Evolutionary conservation across 1,140 invertebrate genomes (phyloP), one percentile per base, ranked within the genome.

Genomic region (Neomicropteryx cornuta): DNA sequence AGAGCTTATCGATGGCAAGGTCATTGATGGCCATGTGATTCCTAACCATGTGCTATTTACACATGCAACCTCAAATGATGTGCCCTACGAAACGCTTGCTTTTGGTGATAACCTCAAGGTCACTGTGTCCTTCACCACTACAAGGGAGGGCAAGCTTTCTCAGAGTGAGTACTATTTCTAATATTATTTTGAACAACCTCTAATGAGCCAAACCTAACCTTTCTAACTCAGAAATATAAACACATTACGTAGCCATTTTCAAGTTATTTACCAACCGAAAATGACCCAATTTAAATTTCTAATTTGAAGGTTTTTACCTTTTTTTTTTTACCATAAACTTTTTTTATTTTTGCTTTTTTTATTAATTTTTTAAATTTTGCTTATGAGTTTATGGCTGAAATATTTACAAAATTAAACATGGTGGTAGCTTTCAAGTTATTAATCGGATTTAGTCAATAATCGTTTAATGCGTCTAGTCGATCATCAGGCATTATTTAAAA

Each of bases 1-100:
- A 4, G 73, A 77, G 41, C 72, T 82, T 43, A 78, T 91, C 36
- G 87, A 91, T 57, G 72, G 64, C 8, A 81, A 87, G 58, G 86
- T 93, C 17, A 81, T 94, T 31, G 83, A 91, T 56, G 88, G 87
- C 11, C 90, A 95, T 58, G 78, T 95, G n/a, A 83, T 94, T 48
- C 84, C 84, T 0, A 76, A 81, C 48, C 74, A 83, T 51, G 86
- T 89, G 5, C 73, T 94, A 13, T 95, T 94, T 62, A 89, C 87
- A 2, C 71, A 79, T 43, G 77, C 88, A 1, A 82, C 87, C 1
- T 69, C 72, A 4, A 73, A 79, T 41, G 75, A 77, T 24, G 56
- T 71, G 18, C 74, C 80, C 36, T 87, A 78, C 48, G 74, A 81
- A 51, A 90, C 86, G 27, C 58, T 87, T 31, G 83, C 87, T 0